A percentile compares a stretch with the other conserved stretches of the same genome.
phyloP scores from a whole-genome alignment of 2,888 invertebrate genomes.

The Hydrotaea cyrtoneurina region DNA sequence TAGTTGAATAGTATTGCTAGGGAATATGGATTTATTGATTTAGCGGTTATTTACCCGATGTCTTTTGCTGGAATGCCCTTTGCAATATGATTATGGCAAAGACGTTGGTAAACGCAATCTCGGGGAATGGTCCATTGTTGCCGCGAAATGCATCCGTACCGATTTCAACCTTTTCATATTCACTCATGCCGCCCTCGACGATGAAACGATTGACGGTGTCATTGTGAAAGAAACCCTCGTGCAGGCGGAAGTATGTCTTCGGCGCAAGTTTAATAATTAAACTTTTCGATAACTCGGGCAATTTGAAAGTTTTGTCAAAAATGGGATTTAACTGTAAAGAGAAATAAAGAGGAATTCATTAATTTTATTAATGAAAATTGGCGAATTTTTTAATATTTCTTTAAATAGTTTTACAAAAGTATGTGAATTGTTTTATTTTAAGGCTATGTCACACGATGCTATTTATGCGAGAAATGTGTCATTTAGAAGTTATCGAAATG shows the following conservation, averaged over 20 bases:
- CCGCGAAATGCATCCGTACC: conserved; percentile 74
- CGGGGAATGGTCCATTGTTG: conserved; percentile 77
- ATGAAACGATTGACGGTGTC: conserved; percentile 76
- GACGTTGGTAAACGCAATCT: conserved; percentile 75
- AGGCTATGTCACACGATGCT: too few species aligned
- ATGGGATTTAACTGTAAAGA: conserved; percentile 72
- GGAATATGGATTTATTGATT: neutral
- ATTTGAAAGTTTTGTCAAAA: conserved; percentile 73
- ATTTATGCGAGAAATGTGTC: too few species aligned
- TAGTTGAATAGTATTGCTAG: neutral
- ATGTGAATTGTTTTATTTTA: too few species aligned
- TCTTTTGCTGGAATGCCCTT: conserved; percentile 72
- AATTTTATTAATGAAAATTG: neutral
- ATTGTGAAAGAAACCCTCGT: conserved; percentile 74
- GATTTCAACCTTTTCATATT: conserved; percentile 77
- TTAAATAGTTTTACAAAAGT: too few species aligned
- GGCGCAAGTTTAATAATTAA: conserved; percentile 74
- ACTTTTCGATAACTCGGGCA: conserved; percentile 73
- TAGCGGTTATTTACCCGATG: conserved; percentile 72
- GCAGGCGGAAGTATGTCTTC: conserved; percentile 72
- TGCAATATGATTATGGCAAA: conserved; percentile 74
- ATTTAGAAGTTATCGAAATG: too few species aligned
- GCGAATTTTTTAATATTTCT: too few species aligned
- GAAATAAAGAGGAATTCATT: neutral
- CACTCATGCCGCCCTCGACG: conserved; percentile 73